Evolutionary conservation across 2,888 invertebrate species (phyloP), one percentile per base, ranked within the genome.

Genomic region (Platypus cylindrus): DNA sequence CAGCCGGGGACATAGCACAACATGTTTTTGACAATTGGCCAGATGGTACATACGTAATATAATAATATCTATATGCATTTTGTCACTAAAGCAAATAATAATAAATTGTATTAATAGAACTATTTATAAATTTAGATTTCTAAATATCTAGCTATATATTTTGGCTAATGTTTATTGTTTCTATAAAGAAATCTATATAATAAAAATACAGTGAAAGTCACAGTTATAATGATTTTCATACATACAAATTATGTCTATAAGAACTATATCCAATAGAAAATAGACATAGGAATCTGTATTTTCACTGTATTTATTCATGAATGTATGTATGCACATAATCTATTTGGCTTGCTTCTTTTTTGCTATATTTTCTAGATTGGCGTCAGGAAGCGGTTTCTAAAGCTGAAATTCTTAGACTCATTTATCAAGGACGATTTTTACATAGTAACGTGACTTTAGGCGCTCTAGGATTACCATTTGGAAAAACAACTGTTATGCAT

Each of bases 21-120:
- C 84, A 89, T 72, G 95, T 98, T 59, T 97, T 94, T 71, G 94
- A 93, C 65, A 90, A 93, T 66, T 98, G 98, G 98, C 95, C 97
- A 44, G 82, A 89, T 78, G 95, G 97, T 95, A 70, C 41, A 41
- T 18, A 3, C 7, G n/a, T n/a, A n/a, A n/a, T 27, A 16, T 27
- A 27, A 14, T 13, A 14, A 11, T 27, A 3, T 5, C 9, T 20
- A 7, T 20, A 7, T 20, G 9, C 9, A 20, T 20, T 20, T 20
- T 20, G n/a, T n/a, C n/a, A n/a, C n/a, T n/a, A n/a, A n/a, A n/a
- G n/a, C n/a, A n/a, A n/a, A n/a, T n/a, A n/a, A n/a, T n/a, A n/a
- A n/a, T n/a, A n/a, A n/a, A n/a, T n/a, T n/a, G n/a, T n/a, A n/a
- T n/a, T n/a, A n/a, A n/a, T n/a, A n/a, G n/a, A n/a, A n/a, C n/a